These are phyloP conservation scores for Gorsachius magnificus DNA, from an alignment of 2,797 vertebrate genomes.

Conservation along the genomic window DNA sequence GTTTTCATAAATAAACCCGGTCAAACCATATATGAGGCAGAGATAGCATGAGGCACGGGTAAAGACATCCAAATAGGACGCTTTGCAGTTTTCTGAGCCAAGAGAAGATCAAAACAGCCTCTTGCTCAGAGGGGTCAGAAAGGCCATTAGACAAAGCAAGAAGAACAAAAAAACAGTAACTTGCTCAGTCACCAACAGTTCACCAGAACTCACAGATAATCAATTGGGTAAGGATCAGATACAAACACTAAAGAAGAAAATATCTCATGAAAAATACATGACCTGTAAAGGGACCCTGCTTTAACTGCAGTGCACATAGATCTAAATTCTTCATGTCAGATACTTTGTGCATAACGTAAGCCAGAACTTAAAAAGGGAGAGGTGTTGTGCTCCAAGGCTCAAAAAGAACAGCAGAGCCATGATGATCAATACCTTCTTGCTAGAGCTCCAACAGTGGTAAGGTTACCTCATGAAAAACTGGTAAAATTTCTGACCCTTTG, in stretches of 20 bases:
- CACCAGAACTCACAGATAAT: background rate
- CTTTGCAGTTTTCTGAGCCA: background rate
- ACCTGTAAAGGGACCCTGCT: background rate
- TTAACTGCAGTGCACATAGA: background rate
- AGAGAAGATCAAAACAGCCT: background rate
- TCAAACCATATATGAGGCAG: background rate
- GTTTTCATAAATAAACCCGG: background rate
- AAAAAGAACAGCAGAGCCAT: background rate
- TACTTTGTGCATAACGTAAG: background rate
- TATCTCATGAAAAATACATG: background rate
- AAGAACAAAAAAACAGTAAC: background rate
- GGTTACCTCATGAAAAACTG: background rate
- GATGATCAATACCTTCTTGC: background rate
- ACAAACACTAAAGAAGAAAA: background rate
- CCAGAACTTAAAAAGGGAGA: background rate
- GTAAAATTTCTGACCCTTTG: background rate
- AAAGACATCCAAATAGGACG: background rate
- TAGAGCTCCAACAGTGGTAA: background rate
- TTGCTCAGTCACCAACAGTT: background rate
- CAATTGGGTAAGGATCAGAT: background rate
- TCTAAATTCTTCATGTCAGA: background rate
- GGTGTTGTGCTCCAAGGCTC: background rate
- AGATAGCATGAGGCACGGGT: background rate
- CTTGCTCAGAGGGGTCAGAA: background rate
- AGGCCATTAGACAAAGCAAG: background rate